These are phyloP conservation scores for Nyctibius bracteatus DNA, from an alignment of 2,113 vertebrate genomes.

Conservation along the genomic window DNA sequence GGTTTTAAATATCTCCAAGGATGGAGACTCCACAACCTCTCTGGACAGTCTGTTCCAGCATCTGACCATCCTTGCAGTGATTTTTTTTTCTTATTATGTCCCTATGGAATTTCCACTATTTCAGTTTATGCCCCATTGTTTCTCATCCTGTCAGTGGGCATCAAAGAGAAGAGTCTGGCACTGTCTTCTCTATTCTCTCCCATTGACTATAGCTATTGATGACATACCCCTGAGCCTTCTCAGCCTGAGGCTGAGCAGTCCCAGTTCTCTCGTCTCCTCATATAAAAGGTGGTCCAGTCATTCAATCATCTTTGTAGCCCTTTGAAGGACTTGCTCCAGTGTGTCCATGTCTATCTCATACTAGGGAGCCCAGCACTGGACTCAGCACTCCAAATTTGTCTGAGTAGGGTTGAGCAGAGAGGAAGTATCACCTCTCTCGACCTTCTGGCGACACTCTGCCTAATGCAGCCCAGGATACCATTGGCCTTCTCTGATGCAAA, in stretches of 20 bases:
- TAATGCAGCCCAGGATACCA: not conserved
- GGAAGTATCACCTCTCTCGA: not conserved
- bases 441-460: not conserved
- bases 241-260: not conserved
- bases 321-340: fast-evolving
- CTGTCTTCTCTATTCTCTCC: not conserved
- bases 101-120: not conserved
- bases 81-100: not conserved
- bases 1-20: not conserved
- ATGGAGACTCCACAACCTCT: not conserved
- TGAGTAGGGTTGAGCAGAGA: not conserved
- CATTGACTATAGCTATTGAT: not conserved
- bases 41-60: not conserved
- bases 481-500: not conserved
- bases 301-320: not conserved
- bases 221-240: not conserved
- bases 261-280: not conserved
- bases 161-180: not conserved
- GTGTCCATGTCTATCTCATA: fast-evolving
- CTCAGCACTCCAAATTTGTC: not conserved
- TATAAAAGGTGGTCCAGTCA: not conserved
- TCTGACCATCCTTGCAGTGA: not conserved
- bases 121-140: not conserved
- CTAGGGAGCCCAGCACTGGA: not conserved
- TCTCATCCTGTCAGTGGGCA: not conserved